phyloP scores from a whole-genome alignment of 2,888 invertebrate species.

The Litoditis marina region DNA sequence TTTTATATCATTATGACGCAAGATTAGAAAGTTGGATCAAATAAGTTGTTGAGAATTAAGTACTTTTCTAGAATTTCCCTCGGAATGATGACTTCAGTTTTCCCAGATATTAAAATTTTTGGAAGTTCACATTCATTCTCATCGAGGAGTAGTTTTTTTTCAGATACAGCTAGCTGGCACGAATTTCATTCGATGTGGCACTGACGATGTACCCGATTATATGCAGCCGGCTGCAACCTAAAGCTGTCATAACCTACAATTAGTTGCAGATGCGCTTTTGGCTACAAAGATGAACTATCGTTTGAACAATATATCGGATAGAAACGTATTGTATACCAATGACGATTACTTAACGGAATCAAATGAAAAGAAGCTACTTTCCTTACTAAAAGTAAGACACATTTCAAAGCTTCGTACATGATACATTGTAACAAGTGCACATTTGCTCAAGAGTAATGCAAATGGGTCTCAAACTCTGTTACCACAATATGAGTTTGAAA shows the following conservation, averaged over 20 bases:
- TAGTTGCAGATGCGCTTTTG: conserved; percentile 37
- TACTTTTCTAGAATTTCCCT: no score
- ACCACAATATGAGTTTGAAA: no score
- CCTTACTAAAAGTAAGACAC: background rate
- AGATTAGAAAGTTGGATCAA: no score
- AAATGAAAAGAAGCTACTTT: conserved; percentile 6
- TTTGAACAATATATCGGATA: conserved; percentile 24
- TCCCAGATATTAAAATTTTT: background rate
- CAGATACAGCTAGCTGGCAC: background rate
- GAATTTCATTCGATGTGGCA: background rate
- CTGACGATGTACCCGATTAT: background rate
- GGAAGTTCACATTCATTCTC: background rate
- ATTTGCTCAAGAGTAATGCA: no score
- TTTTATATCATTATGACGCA: no score
- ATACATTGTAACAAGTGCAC: no score
- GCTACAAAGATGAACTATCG: conserved; percentile 38
- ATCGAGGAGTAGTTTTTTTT: conserved; percentile 2
- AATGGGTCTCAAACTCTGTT: no score
- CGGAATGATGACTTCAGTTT: no score
- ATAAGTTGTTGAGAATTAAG: no score
- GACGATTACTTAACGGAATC: conserved; percentile 18
- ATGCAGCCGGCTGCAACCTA: no score
- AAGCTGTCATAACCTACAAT: background rate
- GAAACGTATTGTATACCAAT: conserved; percentile 20
- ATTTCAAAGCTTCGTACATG: background rate